phyloP scores from a whole-genome alignment of 1,140 invertebrate species.

The Cepaea nemoralis region DNA sequence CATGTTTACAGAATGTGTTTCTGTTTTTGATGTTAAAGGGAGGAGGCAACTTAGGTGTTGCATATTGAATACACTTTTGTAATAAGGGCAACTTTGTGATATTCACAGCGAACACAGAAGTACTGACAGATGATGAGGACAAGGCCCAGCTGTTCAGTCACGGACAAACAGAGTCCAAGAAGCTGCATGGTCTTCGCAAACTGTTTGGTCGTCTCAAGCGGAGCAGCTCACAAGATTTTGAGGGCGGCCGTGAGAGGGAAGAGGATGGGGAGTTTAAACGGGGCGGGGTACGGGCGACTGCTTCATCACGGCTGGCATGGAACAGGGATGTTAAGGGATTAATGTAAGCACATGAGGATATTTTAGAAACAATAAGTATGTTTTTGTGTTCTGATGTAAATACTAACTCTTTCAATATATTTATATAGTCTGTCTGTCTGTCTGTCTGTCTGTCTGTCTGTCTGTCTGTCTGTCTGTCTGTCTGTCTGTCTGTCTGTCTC shows the following conservation, averaged over 20 bases:
- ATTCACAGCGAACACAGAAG: slow-evolving; percentile 79
- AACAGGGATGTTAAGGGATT: slow-evolving; percentile 65
- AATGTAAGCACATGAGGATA: slow-evolving; percentile 34
- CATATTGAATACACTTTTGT: no score
- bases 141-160: slow-evolving; percentile 53
- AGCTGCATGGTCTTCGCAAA: slow-evolving; percentile 76
- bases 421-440: no score
- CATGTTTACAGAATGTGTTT: no score
- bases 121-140: slow-evolving; percentile 66
- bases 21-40: no score
- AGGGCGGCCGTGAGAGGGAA: slow-evolving; percentile 73
- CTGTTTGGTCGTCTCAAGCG: slow-evolving; percentile 78
- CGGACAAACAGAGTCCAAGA: slow-evolving; percentile 60
- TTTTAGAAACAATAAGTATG: no score
- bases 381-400: no score
- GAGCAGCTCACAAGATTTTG: slow-evolving; percentile 81
- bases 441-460: no score
- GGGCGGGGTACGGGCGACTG: slow-evolving; percentile 83
- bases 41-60: no score
- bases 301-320: slow-evolving; percentile 83
- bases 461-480: no score
- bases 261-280: slow-evolving; percentile 75
- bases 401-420: no score
- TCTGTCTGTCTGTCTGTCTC: no score
- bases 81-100: slow-evolving; percentile 19